Conservation (phyloP, 2,888 invertebrate species). For the Lasioglossum figueresi region DNA sequence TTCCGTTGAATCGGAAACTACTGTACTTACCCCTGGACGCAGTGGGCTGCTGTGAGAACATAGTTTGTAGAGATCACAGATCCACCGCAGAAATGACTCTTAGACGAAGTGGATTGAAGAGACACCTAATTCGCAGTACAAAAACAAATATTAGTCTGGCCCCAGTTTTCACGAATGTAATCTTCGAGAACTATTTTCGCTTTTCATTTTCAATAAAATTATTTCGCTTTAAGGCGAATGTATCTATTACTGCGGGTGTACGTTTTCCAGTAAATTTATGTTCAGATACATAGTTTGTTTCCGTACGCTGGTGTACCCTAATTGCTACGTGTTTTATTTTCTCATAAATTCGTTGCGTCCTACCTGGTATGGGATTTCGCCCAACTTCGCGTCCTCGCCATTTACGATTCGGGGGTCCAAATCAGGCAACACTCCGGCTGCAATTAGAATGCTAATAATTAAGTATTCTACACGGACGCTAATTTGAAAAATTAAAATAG, state of each 20-base stretch:
- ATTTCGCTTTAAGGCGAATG: neutral
- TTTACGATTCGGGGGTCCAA: conserved; percentile 63
- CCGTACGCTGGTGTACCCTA: neutral
- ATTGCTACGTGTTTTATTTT: neutral
- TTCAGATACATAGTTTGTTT: too few relatives aligned
- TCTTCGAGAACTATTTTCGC: neutral
- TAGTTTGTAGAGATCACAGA: conserved; percentile 65
- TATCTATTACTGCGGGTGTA: too few relatives aligned
- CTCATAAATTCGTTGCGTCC: conserved; percentile 6
- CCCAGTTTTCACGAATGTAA: neutral
- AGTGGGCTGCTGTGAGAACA: conserved; percentile 76
- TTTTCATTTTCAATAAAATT: neutral
- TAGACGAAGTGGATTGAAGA: conserved; percentile 51
- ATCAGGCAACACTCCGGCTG: conserved; percentile 22
- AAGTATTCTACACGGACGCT: neutral
- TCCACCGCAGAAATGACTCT: conserved; percentile 73
- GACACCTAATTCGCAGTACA: conserved; percentile 63
- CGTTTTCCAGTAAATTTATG: too few relatives aligned
- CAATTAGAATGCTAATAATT: neutral
- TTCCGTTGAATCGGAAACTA: neutral
- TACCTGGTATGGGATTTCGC: conserved; percentile 77
- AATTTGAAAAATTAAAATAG: neutral
- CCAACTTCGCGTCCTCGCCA: conserved; percentile 66
- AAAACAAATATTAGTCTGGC: too few relatives aligned
- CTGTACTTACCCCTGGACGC: conserved; percentile 51